Conservation (phyloP, 2,113 vertebrate genomes). For the Seriola aureovittata region DNA sequence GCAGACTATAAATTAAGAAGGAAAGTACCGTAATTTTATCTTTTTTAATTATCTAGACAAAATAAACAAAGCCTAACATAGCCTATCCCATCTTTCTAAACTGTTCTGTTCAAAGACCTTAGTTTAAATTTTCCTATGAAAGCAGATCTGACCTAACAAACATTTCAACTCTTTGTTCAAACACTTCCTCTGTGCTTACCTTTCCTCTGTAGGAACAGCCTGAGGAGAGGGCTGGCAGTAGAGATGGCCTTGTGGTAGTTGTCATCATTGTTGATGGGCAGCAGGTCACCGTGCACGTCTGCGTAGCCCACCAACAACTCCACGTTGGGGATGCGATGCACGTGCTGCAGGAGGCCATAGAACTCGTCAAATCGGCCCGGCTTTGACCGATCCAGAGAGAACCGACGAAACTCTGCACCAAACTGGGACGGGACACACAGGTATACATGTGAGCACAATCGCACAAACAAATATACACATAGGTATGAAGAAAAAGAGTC, state of each 20-base stretch:
- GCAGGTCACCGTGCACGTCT: conserved; percentile 94
- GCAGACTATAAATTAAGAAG: too few species aligned
- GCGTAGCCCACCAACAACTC: conserved; percentile 96
- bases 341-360: conserved; percentile 95
- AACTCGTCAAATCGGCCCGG: conserved; percentile 98
- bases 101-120: neutral
- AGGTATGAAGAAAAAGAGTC: neutral
- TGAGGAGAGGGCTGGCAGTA: conserved; percentile 93
- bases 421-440: conserved; percentile 85
- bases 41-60: neutral
- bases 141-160: conserved; percentile 8
- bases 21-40: neutral
- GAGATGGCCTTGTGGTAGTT: conserved; percentile 99
- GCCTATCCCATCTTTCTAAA: neutral
- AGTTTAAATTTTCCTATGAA: conserved; percentile 25
- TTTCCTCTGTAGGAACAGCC: conserved; percentile 97
- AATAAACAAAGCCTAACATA: neutral
- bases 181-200: conserved; percentile 83
- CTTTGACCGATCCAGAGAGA: conserved; percentile 96
- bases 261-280: conserved; percentile 98
- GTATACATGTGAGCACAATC: neutral
- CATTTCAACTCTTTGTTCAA: neutral
- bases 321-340: conserved; percentile 96
- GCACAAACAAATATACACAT: neutral
- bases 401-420: conserved; percentile 97